Evolutionary conservation across 2,888 invertebrate genomes (phyloP), one percentile per base, ranked within the genome.

Genomic region (Mythimna albipuncta): DNA sequence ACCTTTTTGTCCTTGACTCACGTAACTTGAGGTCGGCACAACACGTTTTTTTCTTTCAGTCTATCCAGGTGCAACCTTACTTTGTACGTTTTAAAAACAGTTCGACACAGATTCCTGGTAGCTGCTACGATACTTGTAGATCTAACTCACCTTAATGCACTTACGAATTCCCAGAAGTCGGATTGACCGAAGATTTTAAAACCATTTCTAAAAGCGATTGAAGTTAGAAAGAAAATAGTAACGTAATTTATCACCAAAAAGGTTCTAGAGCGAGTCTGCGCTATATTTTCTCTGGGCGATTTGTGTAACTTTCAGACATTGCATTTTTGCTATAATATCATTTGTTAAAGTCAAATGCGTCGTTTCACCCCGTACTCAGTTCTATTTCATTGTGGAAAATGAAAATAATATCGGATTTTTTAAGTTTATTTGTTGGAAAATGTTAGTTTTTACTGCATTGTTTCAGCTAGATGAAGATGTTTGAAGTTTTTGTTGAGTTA

Each of bases 311-410:
- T 75, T 72, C 75, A 78, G 83, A 82, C 84, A 78, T 75, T 83
- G 84, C 81, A 83, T 83, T 83, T 77, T 84, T 84, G 71, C 81
- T 79, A 82, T 83, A 79, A 84, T 82, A 81, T 83, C 82, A 86
- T 87, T 84, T 87, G 85, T 88, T 81, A 84, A 87, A 85, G 88
- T 88, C 88, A 85, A 84, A 83, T 76, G 87, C 85, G 81, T 85
- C 88, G 83, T 87, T 88, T 80, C 85, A 84, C 85, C 79, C 78
- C 75, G 67, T 75, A 76, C 77, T 83, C 75, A 76, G 76, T 85
- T 84, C 69, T 71, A 82, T 74, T 77, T 77, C 50, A 77, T 75
- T 79, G 77, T 74, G 55, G 64, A 74, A 80, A 82, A 78, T 72
- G 74, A 82, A 77, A 83, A 85, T 82, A 82, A 81, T 72, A 83